Evolutionary conservation across 2,113 vertebrate species (phyloP), one percentile per base, ranked within the genome.

Genomic region (Serilophus lunatus): DNA sequence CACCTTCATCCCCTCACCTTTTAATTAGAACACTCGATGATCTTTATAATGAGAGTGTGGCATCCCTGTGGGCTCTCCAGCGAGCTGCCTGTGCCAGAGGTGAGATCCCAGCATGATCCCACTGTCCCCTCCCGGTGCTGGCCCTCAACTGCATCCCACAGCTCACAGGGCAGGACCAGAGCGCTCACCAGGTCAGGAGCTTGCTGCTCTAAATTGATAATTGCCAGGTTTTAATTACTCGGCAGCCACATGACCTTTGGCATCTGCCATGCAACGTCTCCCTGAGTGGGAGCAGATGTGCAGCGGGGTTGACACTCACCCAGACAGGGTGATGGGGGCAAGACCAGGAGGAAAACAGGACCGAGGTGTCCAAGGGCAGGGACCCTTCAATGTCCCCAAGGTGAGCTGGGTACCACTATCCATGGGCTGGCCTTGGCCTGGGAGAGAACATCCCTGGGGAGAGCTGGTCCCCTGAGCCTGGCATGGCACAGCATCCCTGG

Each of bases 171-270:
- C 29, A 33, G 10, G 40, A 63, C n/a, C 1, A 1, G 40, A 59
- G 82, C 25, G 0, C 63, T n/a, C 0, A 0, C 36, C 82, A 3
- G 49, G 61, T 63, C 80, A 25, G 57, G 79, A 82, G 61, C 65
- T 91, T 1, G 31, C 80, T 79, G 90, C 83, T 86, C 38, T 12
- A 23, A 72, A 19, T 4, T 50, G 80, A 25, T 90, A 94, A 94
- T 96, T 87, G 78, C 79, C 77, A 36, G 80, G 61, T 88, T 93
- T 94, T 95, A 92, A 95, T 96, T 95, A 91, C 81, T 90, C 8
- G 15, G 81, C 86, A 56, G 88, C 42, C 75, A 69, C 93, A 79
- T 63, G 90, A 91, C 88, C 93, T 95, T 86, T 92, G 60, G 57
- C 63, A 64, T 84, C 86, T 92, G 79, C 40, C 12, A 0, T 18